Conservation (phyloP, 2,888 invertebrate species). For the Lasioglossum morio region DNA sequence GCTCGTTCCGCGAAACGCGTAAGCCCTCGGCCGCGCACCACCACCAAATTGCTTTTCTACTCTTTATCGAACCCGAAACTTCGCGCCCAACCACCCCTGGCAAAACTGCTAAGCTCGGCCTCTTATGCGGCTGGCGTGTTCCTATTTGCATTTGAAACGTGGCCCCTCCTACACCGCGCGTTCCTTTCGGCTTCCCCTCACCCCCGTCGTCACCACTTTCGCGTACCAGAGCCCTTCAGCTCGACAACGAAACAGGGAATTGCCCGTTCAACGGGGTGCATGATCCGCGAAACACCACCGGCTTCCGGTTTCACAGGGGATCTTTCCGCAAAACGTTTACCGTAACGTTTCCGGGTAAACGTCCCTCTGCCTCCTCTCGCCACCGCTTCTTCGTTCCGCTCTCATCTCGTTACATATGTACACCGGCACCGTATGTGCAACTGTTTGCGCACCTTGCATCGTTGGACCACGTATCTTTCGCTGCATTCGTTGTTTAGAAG, state of each 20-base stretch:
- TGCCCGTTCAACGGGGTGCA: constrained; percentile 48
- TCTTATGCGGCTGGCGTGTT: constrained; percentile 33
- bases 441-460: background rate
- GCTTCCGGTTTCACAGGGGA: constrained; percentile 23
- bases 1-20: constrained; percentile 3
- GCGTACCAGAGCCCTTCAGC: background rate
- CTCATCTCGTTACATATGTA: background rate
- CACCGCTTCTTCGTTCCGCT: background rate
- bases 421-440: background rate
- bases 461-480: background rate
- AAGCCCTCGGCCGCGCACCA: background rate
- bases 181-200: background rate
- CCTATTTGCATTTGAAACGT: constrained; percentile 58
- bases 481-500: background rate
- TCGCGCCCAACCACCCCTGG: constrained; percentile 12
- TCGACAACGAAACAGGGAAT: constrained; percentile 35
- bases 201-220: background rate
- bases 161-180: background rate
- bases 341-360: background rate
- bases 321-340: constrained; percentile 8
- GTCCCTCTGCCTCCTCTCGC: background rate
- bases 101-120: constrained; percentile 30
- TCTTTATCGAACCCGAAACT: constrained; percentile 50
- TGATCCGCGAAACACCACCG: constrained; percentile 42
- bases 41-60: constrained; percentile 45